These are phyloP conservation scores for Zophobas atratus DNA, from an alignment of 1,140 invertebrate genomes.

Conservation along the genomic window DNA sequence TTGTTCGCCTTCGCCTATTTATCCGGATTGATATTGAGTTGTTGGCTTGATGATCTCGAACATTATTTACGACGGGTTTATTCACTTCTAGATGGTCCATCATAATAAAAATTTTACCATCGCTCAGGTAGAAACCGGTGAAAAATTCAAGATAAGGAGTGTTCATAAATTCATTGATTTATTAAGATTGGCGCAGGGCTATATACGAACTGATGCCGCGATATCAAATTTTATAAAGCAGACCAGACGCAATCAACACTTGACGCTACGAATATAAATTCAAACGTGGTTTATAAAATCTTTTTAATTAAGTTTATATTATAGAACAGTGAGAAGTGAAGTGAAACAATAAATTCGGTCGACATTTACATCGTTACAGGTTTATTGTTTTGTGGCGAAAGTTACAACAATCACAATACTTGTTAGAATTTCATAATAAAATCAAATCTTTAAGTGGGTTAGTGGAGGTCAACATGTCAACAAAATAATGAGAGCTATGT, in stretches of 20 bases:
- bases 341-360: not conserved
- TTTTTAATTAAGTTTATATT: too few relatives aligned
- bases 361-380: not conserved
- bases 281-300: too few relatives aligned
- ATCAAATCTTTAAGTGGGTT: not conserved
- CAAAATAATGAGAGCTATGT: not conserved
- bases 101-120: conserved; percentile 30
- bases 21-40: conserved; percentile 28
- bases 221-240: too few relatives aligned
- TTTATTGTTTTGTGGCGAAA: not conserved
- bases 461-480: not conserved
- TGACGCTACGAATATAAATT: too few relatives aligned
- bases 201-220: too few relatives aligned
- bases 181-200: conserved; percentile 10
- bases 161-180: conserved; percentile 38
- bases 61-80: conserved; percentile 34
- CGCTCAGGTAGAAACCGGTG: conserved; percentile 18
- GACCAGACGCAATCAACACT: too few relatives aligned
- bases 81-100: conserved; percentile 20
- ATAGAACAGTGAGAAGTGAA: too few relatives aligned
- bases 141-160: conserved; percentile 21
- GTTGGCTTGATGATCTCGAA: conserved; percentile 31
- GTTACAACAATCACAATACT: not conserved
- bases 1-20: conserved; percentile 11
- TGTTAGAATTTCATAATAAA: not conserved